These are phyloP conservation scores for Entelurus aequoreus DNA, from an alignment of 2,113 vertebrate species.

Conservation along the genomic window DNA sequence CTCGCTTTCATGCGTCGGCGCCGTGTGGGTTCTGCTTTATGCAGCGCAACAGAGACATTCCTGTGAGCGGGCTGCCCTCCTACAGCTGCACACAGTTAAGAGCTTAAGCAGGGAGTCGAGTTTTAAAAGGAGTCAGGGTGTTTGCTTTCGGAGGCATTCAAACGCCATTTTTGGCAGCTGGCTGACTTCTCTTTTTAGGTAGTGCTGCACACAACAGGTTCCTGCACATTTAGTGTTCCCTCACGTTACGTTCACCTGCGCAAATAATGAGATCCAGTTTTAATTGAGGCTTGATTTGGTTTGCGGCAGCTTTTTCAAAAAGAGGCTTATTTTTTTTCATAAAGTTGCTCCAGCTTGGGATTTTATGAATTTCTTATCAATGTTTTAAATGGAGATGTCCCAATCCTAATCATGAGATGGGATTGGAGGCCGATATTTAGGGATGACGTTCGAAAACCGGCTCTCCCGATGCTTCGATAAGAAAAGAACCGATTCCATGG, in stretches of 20 bases:
- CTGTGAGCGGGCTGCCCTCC: conserved; percentile 35
- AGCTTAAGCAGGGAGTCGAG: conserved; percentile 34
- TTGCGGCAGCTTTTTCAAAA: no score
- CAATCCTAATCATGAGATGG: no score
- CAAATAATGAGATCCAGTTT: not conserved
- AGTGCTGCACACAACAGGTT: conserved; percentile 14
- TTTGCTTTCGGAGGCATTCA: conserved; percentile 33
- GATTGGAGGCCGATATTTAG: no score
- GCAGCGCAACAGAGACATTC: conserved; percentile 42
- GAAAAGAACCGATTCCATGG: no score
- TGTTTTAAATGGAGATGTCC: no score
- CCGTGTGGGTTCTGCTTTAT: conserved; percentile 42
- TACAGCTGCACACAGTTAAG: conserved; percentile 37
- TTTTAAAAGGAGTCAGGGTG: conserved; percentile 41
- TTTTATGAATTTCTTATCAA: no score
- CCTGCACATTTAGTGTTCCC: conserved; percentile 1
- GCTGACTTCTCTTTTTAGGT: conserved; percentile 16
- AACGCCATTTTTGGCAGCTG: conserved; percentile 26
- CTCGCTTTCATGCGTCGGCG: conserved; percentile 25
- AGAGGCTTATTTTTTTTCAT: no score
- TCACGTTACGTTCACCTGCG: not conserved
- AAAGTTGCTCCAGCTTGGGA: no score
- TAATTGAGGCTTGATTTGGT: not conserved
- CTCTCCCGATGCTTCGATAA: no score
- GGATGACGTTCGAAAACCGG: no score